phyloP scores from a whole-genome alignment of 2,797 vertebrate genomes.

The Caiman crocodilus region DNA sequence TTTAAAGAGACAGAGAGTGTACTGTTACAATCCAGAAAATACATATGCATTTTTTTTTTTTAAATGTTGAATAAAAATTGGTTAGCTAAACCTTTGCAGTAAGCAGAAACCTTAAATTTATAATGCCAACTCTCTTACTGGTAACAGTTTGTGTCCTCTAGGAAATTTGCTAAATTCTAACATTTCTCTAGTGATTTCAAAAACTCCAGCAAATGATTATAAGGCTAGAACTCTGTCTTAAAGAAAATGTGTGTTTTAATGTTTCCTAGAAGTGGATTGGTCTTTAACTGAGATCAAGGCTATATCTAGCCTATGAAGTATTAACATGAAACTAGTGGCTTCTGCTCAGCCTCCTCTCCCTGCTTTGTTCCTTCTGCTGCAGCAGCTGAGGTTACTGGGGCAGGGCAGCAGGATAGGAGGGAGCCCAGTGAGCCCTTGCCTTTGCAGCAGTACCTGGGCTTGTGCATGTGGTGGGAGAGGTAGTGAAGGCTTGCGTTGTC shows the following conservation, averaged over 20 bases:
- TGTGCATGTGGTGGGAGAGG: no score
- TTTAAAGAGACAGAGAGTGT: neutral
- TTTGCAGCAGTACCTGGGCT: no score
- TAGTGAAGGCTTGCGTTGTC: no score
- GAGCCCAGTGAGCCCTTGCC: no score
- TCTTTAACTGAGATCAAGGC: neutral
- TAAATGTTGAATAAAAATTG: neutral
- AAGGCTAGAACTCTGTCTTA: conserved; percentile 60
- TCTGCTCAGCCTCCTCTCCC: neutral
- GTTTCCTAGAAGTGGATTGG: conserved; percentile 39
- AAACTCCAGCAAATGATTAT: neutral
- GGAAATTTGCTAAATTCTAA: conserved; percentile 58
- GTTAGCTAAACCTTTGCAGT: neutral
- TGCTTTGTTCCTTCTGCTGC: no score
- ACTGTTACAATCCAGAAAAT: neutral
- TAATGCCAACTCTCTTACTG: conserved; percentile 34
- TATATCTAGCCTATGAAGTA: neutral
- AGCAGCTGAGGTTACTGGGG: no score
- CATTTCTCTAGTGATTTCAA: conserved; percentile 27
- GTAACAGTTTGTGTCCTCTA: conserved; percentile 40
- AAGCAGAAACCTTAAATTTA: conserved; percentile 34
- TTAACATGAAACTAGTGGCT: neutral
- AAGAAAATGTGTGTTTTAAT: conserved; percentile 71
- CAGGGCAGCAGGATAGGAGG: no score
- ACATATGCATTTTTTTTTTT: neutral